A percentile compares a stretch with the other conserved stretches of the same genome.
Evolutionary conservation across 1,140 invertebrate genomes (phyloP).

Genomic region (Rhopalosiphum maidis): DNA sequence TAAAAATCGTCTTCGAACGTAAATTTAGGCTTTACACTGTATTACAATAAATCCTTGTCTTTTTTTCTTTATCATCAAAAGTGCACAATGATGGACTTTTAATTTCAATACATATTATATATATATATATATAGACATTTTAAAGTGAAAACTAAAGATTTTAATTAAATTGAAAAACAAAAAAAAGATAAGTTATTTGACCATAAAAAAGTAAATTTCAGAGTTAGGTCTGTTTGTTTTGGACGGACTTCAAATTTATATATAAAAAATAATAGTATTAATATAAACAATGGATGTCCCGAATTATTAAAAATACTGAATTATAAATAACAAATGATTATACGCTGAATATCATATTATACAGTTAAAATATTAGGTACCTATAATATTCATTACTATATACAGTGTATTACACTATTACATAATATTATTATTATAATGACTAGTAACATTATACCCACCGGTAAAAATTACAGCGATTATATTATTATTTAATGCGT

Average conservation of each 20-base stretch:
- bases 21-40: background rate
- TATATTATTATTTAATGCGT: background rate
- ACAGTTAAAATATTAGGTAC: background rate
- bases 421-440: background rate
- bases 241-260: background rate
- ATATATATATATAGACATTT: background rate
- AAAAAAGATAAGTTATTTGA: background rate
- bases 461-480: background rate
- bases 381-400: background rate
- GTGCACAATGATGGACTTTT: background rate
- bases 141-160: background rate
- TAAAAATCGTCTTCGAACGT: background rate
- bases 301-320: background rate
- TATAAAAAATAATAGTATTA: slow-evolving; percentile 13
- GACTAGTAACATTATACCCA: background rate
- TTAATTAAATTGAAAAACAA: background rate
- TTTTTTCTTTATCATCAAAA: background rate
- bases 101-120: background rate
- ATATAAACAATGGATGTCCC: background rate
- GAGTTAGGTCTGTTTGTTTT: background rate
- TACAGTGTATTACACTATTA: background rate
- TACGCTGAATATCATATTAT: background rate
- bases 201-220: background rate
- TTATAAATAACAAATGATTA: slow-evolving; percentile 8
- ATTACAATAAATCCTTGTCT: background rate